Evolutionary conservation across 2,797 vertebrate genomes (phyloP).

Genomic region (Protosalanx chinensis): DNA sequence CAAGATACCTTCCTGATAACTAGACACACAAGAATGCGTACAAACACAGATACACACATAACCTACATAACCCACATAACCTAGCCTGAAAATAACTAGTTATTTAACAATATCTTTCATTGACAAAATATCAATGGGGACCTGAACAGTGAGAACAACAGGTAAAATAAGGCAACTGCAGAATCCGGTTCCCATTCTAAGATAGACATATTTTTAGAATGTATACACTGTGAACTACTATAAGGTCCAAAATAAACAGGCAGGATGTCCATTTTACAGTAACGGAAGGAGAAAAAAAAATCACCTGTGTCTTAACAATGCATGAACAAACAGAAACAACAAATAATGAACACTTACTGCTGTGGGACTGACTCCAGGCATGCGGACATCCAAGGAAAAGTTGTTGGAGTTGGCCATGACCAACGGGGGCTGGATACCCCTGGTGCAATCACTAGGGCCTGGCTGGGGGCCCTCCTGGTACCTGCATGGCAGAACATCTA

Average conservation of each 20-base stretch:
- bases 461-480: conserved; percentile 74
- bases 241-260: too few species aligned
- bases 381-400: conserved; percentile 85
- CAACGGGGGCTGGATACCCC: conserved; percentile 63
- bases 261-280: too few species aligned
- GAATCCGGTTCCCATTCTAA: too few species aligned
- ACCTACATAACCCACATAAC: not conserved
- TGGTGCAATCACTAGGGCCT: conserved; percentile 79
- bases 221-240: too few species aligned
- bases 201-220: too few species aligned
- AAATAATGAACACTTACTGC: conserved; percentile 69
- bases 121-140: too few species aligned
- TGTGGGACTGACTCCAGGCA: conserved; percentile 85
- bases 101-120: too few species aligned
- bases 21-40: not conserved
- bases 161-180: too few species aligned
- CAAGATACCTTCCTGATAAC: conserved; percentile 8
- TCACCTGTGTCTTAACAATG: too few species aligned
- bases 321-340: not conserved
- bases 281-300: too few species aligned
- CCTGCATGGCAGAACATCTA: conserved; percentile 59
- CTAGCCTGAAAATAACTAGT: not conserved
- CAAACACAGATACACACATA: not conserved
- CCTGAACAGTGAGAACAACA: too few species aligned
- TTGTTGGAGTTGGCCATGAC: conserved; percentile 77